Evolutionary conservation across 2,113 vertebrate genomes (phyloP).

Genomic region (Platichthys stellatus): DNA sequence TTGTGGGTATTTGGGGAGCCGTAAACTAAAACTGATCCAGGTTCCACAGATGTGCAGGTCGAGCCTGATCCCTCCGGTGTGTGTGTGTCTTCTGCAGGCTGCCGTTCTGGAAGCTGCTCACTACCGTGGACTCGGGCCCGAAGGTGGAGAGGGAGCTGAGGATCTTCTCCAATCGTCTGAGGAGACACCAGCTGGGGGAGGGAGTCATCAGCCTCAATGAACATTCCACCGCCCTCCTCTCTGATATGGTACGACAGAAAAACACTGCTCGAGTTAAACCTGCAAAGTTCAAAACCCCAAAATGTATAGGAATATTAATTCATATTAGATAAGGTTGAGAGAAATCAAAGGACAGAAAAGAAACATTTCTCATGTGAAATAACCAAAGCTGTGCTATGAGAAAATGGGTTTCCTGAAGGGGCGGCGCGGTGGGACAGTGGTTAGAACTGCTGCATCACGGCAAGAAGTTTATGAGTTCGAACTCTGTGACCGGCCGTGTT

Average conservation of each 20-base stretch:
- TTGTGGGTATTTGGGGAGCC: slow-evolving; percentile 7
- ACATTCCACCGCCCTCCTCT: slow-evolving; percentile 85
- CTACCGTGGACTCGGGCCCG: slow-evolving; percentile 77
- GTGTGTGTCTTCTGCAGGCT: slow-evolving; percentile 72
- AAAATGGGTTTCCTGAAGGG: too few relatives aligned
- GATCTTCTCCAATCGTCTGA: slow-evolving; percentile 85
- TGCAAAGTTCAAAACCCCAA: too few relatives aligned
- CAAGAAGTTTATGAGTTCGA: too few relatives aligned
- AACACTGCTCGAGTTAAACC: background rate
- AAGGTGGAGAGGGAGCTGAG: slow-evolving; percentile 87
- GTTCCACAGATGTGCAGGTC: slow-evolving; percentile 1
- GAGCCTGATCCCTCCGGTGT: background rate
- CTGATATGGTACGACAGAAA: slow-evolving; percentile 77
- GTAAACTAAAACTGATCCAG: background rate
- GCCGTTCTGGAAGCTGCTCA: slow-evolving; percentile 85
- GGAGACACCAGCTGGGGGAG: slow-evolving; percentile 84
- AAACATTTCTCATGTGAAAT: too few relatives aligned
- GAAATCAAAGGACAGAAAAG: too few relatives aligned
- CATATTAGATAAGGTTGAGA: too few relatives aligned
- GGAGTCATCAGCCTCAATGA: slow-evolving; percentile 88
- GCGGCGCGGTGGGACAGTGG: too few relatives aligned
- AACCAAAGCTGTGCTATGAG: too few relatives aligned
- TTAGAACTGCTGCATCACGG: too few relatives aligned
- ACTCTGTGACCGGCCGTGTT: too few relatives aligned
- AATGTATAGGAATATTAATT: too few relatives aligned